A percentile compares a stretch with the other conserved stretches of the same genome.
These are phyloP conservation scores for Clusia tigrina DNA, from an alignment of 2,888 invertebrate genomes.

Conservation along the genomic window DNA sequence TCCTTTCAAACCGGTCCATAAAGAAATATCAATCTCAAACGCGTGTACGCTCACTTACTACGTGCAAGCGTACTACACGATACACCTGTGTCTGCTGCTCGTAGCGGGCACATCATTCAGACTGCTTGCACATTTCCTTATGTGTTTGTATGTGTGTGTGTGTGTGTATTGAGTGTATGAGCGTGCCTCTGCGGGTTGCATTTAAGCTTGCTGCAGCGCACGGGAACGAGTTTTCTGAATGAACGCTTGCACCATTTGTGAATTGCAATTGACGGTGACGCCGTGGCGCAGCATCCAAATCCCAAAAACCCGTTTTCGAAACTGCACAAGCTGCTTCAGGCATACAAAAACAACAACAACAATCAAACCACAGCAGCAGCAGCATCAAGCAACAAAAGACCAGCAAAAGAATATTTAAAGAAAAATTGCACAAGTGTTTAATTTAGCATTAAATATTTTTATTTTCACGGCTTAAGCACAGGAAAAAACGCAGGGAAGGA, in stretches of 20 bases:
- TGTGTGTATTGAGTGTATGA: not conserved
- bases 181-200: not conserved
- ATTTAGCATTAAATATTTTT: too few relatives aligned
- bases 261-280: slow-evolving; percentile 16
- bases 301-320: slow-evolving; percentile 17
- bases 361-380: slow-evolving; percentile 9
- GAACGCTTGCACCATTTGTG: slow-evolving; percentile 4
- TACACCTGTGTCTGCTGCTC: slow-evolving; percentile 20
- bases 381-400: slow-evolving; percentile 4
- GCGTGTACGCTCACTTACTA: slow-evolving; percentile 1
- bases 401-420: slow-evolving; percentile 27
- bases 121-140: not conserved
- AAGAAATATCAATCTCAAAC: slow-evolving; percentile 11
- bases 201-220: not conserved
- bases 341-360: slow-evolving; percentile 14
- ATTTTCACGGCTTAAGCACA: too few relatives aligned
- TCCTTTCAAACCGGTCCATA: slow-evolving; percentile 55
- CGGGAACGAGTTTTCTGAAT: slow-evolving; percentile 8
- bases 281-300: not conserved
- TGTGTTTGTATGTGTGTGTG: not conserved
- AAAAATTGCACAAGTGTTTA: slow-evolving; percentile 1
- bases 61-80: slow-evolving; percentile 8
- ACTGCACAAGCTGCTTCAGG: not conserved
- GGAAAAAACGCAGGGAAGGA: too few relatives aligned
- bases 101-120: slow-evolving; percentile 9